Conservation (phyloP, 2,888 invertebrate species). For the Athalia cordata region DNA sequence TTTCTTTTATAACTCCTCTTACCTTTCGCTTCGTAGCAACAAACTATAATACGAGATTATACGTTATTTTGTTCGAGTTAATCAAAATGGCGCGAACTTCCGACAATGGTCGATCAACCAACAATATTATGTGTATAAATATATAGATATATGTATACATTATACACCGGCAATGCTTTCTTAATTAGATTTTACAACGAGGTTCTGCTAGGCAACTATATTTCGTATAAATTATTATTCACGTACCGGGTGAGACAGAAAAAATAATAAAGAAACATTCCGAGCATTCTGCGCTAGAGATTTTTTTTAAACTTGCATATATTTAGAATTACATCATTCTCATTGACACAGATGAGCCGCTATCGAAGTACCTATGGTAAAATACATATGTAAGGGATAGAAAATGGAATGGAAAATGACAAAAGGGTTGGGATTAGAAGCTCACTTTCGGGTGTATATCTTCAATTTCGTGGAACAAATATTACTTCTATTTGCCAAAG, state of each 20-base stretch:
- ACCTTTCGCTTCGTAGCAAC: background rate
- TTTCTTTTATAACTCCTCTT: background rate
- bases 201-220: background rate
- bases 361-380: no score
- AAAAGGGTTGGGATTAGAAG: no score
- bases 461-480: no score
- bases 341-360: no score
- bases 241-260: background rate
- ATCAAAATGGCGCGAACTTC: conserved; percentile 43
- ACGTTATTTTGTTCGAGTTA: conserved; percentile 46
- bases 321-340: no score
- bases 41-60: background rate
- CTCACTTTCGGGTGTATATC: no score
- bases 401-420: no score
- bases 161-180: conserved; percentile 24
- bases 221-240: background rate
- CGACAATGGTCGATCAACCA: conserved; percentile 46
- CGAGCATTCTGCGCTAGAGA: background rate
- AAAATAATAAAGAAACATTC: background rate
- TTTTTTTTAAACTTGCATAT: no score
- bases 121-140: conserved; percentile 30
- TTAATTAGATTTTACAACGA: conserved; percentile 46
- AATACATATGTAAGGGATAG: no score
- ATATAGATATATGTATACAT: background rate
- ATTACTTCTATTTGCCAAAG: no score